Conservation (phyloP, 2,113 vertebrate genomes). For the Megaceryle torquata region DNA sequence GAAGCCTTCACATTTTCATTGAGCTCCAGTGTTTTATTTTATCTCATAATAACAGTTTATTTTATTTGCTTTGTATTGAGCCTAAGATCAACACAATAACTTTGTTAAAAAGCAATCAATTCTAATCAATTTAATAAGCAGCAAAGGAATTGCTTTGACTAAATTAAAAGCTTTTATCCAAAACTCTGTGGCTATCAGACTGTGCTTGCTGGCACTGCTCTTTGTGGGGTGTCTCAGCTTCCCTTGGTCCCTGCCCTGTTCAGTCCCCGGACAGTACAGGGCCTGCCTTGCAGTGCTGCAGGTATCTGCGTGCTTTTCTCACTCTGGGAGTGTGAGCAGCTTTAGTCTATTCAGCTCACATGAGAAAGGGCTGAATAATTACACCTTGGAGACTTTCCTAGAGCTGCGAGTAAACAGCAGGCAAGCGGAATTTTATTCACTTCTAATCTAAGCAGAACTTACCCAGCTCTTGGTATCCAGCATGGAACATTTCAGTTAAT, state of each 20-base stretch:
- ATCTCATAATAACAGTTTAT: background rate
- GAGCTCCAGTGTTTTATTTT: background rate
- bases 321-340: background rate
- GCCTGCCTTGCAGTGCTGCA: accelerated
- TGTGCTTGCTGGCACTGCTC: background rate
- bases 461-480: background rate
- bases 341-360: background rate
- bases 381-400: conserved; percentile 10
- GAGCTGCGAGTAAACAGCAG: background rate
- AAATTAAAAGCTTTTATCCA: background rate
- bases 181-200: background rate
- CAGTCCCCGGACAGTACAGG: background rate
- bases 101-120: background rate
- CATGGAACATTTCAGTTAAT: background rate
- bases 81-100: background rate
- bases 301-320: background rate
- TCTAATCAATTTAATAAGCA: background rate
- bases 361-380: conserved; percentile 15
- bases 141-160: background rate
- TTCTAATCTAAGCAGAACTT: background rate
- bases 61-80: background rate
- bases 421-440: background rate
- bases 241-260: background rate
- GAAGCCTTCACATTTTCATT: background rate
- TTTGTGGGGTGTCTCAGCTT: background rate